A percentile compares a stretch with the other conserved stretches of the same genome.
phyloP scores from a whole-genome alignment of 2,797 vertebrate genomes.

The Clangula hyemalis region DNA sequence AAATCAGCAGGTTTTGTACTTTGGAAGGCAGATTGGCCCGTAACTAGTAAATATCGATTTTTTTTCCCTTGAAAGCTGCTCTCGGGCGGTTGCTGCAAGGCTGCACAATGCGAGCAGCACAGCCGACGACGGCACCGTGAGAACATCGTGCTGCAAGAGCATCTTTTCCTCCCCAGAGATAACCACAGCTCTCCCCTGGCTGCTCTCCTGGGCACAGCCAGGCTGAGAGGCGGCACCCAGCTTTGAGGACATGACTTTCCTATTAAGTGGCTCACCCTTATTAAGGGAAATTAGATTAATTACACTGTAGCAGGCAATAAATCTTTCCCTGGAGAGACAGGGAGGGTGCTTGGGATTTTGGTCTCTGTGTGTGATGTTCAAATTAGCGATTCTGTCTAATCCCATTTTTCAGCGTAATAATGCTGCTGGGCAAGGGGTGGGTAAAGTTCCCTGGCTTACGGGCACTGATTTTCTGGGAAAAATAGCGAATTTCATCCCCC shows the following conservation, averaged over 20 bases:
- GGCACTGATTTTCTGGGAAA: slow-evolving; percentile 9
- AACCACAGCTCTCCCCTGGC: background rate
- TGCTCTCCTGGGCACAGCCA: fast-evolving
- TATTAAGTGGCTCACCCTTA: background rate
- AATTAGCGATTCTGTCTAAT: background rate
- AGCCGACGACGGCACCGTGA: fast-evolving
- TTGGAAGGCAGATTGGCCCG: background rate
- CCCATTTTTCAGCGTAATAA: background rate
- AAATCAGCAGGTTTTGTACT: background rate
- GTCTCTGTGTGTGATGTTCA: background rate
- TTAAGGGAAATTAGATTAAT: slow-evolving; percentile 11
- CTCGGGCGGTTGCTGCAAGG: background rate
- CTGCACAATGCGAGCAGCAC: background rate
- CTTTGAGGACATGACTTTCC: background rate
- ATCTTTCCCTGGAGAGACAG: background rate
- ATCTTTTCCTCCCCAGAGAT: background rate
- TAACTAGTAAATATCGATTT: background rate
- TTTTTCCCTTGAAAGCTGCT: background rate
- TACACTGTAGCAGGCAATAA: background rate
- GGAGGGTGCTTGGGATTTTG: background rate
- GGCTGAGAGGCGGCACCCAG: background rate
- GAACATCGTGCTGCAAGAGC: fast-evolving
- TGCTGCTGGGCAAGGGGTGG: background rate
- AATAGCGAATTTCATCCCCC: background rate
- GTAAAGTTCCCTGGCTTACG: background rate